phyloP scores from a whole-genome alignment of 2,888 invertebrate genomes.

The Ophioninae sp. region DNA sequence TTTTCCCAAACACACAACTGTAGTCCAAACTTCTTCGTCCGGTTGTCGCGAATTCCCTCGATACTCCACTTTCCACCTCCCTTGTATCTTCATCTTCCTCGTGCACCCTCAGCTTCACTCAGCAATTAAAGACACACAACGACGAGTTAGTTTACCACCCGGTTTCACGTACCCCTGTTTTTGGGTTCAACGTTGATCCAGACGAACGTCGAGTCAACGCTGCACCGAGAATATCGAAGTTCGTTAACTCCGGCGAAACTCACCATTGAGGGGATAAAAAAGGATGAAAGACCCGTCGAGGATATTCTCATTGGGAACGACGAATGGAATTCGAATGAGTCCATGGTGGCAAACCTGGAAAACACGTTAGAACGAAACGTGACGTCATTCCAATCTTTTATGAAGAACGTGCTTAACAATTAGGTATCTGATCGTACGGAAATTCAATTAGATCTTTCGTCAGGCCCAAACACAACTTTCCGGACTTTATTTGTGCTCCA shows the following conservation, averaged over 20 bases:
- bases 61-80: conserved; percentile 22
- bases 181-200: conserved; percentile 38
- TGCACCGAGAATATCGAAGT: conserved; percentile 57
- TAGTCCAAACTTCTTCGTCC: conserved; percentile 45
- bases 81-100: conserved; percentile 9
- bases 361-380: neutral
- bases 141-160: conserved; percentile 49
- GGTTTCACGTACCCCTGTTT: neutral
- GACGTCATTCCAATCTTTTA: neutral
- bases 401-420: neutral
- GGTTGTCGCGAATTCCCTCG: conserved; percentile 57
- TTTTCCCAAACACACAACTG: conserved; percentile 41
- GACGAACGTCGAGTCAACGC: conserved; percentile 30
- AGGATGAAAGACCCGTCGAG: neutral
- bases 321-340: conserved; percentile 1
- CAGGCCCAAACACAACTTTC: too few species aligned
- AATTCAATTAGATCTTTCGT: too few species aligned
- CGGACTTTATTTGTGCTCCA: too few species aligned
- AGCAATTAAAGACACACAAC: conserved; percentile 56
- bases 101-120: conserved; percentile 23
- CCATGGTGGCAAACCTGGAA: neutral
- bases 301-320: neutral
- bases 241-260: conserved; percentile 40
- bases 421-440: too few species aligned
- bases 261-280: neutral